phyloP scores from a whole-genome alignment of 2,113 vertebrate genomes.

The Tor tambroides region DNA sequence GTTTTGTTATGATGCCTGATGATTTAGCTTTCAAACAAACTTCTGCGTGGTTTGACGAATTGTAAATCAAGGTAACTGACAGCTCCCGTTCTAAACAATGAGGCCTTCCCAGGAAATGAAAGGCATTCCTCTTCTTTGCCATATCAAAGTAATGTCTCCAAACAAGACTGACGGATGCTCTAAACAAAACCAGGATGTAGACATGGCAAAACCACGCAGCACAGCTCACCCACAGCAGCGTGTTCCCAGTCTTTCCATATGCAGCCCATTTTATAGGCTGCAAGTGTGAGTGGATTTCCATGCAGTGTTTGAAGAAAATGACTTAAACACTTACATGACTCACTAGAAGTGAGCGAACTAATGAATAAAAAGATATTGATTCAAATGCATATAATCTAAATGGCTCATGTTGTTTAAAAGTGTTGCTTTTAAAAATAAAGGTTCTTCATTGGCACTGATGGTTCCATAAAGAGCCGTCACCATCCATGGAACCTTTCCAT shows the following conservation, averaged over 20 bases:
- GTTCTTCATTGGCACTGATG: no score
- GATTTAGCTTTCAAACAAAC: slow-evolving; percentile 39
- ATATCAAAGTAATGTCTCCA: slow-evolving; percentile 55
- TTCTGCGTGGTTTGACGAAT: slow-evolving; percentile 15
- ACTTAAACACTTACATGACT: slow-evolving; percentile 10
- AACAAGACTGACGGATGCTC: slow-evolving; percentile 56
- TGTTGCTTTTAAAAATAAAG: no score
- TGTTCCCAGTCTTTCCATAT: background rate
- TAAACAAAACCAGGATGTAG: slow-evolving; percentile 49
- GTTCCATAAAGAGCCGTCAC: no score
- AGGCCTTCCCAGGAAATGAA: slow-evolving; percentile 56
- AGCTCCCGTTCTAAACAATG: slow-evolving; percentile 51
- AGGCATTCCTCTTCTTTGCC: slow-evolving; percentile 53
- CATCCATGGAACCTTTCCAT: no score
- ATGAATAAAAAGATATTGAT: background rate
- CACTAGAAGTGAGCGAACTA: background rate
- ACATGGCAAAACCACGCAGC: background rate
- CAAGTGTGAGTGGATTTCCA: background rate
- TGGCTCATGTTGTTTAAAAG: background rate
- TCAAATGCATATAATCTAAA: background rate
- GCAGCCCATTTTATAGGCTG: background rate
- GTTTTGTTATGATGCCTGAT: slow-evolving; percentile 33
- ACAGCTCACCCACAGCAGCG: background rate
- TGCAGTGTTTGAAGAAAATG: background rate
- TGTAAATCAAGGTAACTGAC: slow-evolving; percentile 20